Evolutionary conservation across 2,113 vertebrate genomes (phyloP), one percentile per base, ranked within the genome.

Genomic region (Myrmophylax atrothorax): DNA sequence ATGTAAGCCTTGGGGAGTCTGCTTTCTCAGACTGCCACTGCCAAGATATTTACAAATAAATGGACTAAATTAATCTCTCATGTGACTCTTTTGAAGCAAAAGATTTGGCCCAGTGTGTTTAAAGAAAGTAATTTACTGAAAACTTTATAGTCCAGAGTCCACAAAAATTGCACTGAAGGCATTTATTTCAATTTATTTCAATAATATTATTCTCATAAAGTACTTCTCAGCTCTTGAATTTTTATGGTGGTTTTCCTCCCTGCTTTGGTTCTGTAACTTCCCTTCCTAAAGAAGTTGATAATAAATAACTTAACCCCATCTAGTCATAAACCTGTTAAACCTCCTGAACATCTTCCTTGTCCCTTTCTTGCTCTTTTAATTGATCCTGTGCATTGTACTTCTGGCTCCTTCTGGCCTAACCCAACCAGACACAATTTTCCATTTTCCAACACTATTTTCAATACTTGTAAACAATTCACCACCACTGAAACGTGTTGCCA

Each of bases 21-120:
- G 56, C 46, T 78, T 89, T 86, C 87, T 89, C 60, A 70, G 63
- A 67, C 20, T 78, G 47, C 13, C 1, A 1, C 28, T 89, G 87
- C 77, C 89, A 96, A 83, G 44, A 68, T 20, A 93, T 67, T 88
- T 87, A 84, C 55, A 81, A 90, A 91, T 84, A 94, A 82, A 63
- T 46, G 14, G 29, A 70, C 31, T 90, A 77, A 76, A 37, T 74
- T 89, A 73, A 58, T 89, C 26, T 96, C 56, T 90, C 0, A 0
- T 64, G 15, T 69, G 46, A 80, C 28, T 62, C 40, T 58, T 69
- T 15, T 74, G 37, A 91, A 89, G 42, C 8, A 81, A 77, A 76
- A 70, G 5, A 12, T 55, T 89, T 59, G 47, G 5, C n/a, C 16
- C 37, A 33, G 15, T 29, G 15, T 74, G 38, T 37, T 69, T 77